Conservation (phyloP, 1,140 invertebrate species). For the Eurytemora carolleeae region DNA sequence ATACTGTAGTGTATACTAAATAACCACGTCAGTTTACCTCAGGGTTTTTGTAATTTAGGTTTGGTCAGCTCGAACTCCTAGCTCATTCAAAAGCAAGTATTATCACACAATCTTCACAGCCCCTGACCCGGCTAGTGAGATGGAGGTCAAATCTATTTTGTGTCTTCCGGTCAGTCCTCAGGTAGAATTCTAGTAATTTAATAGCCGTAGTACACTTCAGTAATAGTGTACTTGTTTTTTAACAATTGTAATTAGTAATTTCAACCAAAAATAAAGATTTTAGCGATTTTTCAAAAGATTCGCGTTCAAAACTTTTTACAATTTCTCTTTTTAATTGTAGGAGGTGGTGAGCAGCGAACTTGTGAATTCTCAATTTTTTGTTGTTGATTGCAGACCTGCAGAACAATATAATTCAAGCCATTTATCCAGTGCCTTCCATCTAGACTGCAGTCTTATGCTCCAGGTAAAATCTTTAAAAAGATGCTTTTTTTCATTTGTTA, state of each 20-base stretch:
- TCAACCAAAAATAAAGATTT: too few species aligned
- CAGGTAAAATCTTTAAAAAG: slow-evolving; percentile 1
- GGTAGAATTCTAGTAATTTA: too few species aligned
- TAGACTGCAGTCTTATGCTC: slow-evolving; percentile 56
- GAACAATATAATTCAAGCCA: slow-evolving; percentile 94
- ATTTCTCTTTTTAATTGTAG: too few species aligned
- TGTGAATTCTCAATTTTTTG: slow-evolving; percentile 53
- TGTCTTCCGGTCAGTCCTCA: not conserved
- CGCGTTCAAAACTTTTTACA: too few species aligned
- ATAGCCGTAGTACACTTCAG: too few species aligned
- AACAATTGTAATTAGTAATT: too few species aligned
- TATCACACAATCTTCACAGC: not conserved
- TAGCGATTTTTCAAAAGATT: too few species aligned
- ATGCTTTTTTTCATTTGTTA: slow-evolving; percentile 11
- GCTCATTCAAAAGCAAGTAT: not conserved
- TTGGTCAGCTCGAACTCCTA: not conserved
- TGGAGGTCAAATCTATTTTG: not conserved
- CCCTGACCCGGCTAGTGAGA: not conserved
- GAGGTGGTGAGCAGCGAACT: slow-evolving; percentile 18
- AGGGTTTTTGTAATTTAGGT: too few species aligned
- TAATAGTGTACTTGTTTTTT: too few species aligned
- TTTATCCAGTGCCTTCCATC: slow-evolving; percentile 86
- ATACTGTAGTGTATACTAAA: too few species aligned
- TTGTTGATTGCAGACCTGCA: slow-evolving; percentile 86
- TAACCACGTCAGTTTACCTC: too few species aligned